Evolutionary conservation across 1,140 invertebrate genomes (phyloP), one percentile per base, ranked within the genome.

Genomic region (Drosophila ficusphila): DNA sequence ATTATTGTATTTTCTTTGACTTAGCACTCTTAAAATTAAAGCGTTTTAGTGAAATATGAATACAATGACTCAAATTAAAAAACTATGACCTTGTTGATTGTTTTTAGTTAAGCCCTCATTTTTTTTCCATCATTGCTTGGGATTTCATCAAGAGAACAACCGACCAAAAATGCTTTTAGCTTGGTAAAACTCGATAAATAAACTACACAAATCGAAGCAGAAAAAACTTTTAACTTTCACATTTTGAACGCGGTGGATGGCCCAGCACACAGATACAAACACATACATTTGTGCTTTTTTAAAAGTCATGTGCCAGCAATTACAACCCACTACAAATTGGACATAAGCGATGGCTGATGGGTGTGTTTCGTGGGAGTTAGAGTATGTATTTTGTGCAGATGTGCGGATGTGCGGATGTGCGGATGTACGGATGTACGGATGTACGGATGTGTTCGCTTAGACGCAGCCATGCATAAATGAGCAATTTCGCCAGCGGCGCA

Each of bases 381-480:
- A 23, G 18, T 44, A 54, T 68, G 54, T 41, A 29, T 57, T 47
- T 48, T 52, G 57, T 46, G 42, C 48, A 58, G 49, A 41, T 51
- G 51, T 19, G 36, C n/a, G n/a, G n/a, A n/a, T n/a, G n/a, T n/a
- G n/a, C n/a, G n/a, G n/a, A n/a, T n/a, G n/a, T n/a, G n/a, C n/a
- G n/a, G n/a, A n/a, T n/a, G n/a, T n/a, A n/a, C n/a, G n/a, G n/a
- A n/a, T n/a, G n/a, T n/a, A n/a, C n/a, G n/a, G n/a, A n/a, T n/a
- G n/a, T n/a, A 44, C 48, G 65, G 49, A 41, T 51, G 51, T 19
- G 36, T 69, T 51, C 58, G 56, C 52, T 73, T 86, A 76, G 76
- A 48, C 62, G 81, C 82, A 86, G 69, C 56, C 81, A 88, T 81
- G 81, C 81, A 86, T 86, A 86, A 88, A 86, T 86, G 81, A 86